These are phyloP conservation scores for Ptychodera flava DNA, from an alignment of 35 echinoderm and acorn worm species.

Conservation along the genomic window DNA sequence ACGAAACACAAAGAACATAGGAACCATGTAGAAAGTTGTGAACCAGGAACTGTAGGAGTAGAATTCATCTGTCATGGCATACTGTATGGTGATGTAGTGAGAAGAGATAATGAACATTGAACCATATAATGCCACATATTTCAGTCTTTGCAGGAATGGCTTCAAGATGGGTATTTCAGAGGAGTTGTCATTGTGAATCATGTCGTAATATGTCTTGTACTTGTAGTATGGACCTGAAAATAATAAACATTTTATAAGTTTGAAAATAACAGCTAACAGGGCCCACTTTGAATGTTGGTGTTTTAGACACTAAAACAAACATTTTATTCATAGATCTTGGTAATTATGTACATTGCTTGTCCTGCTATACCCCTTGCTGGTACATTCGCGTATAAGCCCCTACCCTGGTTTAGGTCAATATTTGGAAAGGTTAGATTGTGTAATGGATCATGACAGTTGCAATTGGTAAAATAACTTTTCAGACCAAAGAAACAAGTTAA, in stretches of 20 bases:
- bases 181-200: conserved; percentile 50
- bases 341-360: no score
- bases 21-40: conserved; percentile 71
- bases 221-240: conserved; percentile 85
- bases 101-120: conserved; percentile 43
- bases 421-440: no score
- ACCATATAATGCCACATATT: conserved; percentile 39
- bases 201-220: conserved; percentile 84
- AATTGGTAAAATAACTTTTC: no score
- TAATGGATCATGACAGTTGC: no score
- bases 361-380: no score
- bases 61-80: conserved; percentile 66
- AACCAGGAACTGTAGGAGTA: conserved; percentile 67
- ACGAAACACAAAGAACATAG: conserved; percentile 52
- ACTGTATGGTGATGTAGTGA: conserved; percentile 39
- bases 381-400: no score
- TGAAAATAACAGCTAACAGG: no score
- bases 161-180: conserved; percentile 46
- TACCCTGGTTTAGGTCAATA: no score
- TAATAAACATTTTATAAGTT: neutral
- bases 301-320: no score
- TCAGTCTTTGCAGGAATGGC: conserved; percentile 51
- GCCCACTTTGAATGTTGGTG: no score
- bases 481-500: no score
- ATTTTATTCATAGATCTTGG: no score